These are phyloP conservation scores for Sakesphorus luctuosus DNA, from an alignment of 2,113 vertebrate genomes.

Conservation along the genomic window DNA sequence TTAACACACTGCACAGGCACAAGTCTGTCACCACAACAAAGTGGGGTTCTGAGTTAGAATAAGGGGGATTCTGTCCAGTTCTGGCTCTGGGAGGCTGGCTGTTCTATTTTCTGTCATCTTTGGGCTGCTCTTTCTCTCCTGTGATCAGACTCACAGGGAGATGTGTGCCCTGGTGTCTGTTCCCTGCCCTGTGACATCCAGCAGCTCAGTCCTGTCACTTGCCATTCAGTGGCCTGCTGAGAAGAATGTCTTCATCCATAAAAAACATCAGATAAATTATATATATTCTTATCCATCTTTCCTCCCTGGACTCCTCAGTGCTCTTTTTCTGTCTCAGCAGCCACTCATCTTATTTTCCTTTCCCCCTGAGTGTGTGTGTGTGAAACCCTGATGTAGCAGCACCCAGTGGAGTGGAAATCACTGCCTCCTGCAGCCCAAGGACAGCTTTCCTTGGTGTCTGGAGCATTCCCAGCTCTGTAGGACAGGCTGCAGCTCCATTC, in stretches of 20 bases:
- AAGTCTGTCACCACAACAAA: not conserved
- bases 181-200: not conserved
- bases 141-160: fast-evolving
- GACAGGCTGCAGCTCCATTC: not conserved
- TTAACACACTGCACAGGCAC: not conserved
- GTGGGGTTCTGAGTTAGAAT: not conserved
- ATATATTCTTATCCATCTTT: fast-evolving
- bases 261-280: fast-evolving
- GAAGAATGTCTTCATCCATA: not conserved
- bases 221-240: not conserved
- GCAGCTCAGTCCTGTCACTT: not conserved
- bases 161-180: not conserved
- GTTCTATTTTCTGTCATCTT: not conserved
- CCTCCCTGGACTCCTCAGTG: not conserved
- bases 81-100: not conserved
- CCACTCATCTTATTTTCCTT: not conserved
- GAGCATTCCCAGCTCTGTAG: not conserved
- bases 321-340: not conserved
- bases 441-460: not conserved
- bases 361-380: not conserved
- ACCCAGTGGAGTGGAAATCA: not conserved
- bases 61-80: not conserved
- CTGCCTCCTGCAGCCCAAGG: not conserved
- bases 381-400: not conserved
- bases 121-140: not conserved